Base-by-base conservation (phyloP, 2,797 vertebrate species). In the Paramormyrops hopkinsi region DNA sequence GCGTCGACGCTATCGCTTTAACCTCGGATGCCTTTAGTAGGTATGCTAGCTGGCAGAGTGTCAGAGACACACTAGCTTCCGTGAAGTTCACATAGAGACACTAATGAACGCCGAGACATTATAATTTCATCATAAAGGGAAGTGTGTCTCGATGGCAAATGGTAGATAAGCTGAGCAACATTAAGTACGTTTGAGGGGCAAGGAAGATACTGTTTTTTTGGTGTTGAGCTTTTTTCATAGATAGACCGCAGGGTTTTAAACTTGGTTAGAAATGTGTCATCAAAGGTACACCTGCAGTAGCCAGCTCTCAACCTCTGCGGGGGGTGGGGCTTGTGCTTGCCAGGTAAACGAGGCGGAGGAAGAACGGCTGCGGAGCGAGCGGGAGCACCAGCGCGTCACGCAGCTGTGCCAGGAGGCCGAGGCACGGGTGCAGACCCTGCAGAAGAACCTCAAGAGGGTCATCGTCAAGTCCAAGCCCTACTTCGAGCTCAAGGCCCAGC, bases 331-430 rank as follows among this genome's bases (percentile, higher is more conserved):
- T 37, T 44, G 37, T 79, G 73, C 37, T 44, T 79, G 19, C 46
- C 92, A 98, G 97, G 97, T 98, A 88, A 98, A 98, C 0, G 97
- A 98, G 91, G 97, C 98, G 0, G 98, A 99, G 91, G 98, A 98
- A 89, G 98, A 99, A 93, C 95, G 98, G 0, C 94, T 98, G 65
- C 96, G 97, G 84, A 98, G 98, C 0, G 98, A 98, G 91, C 92
- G 97, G 87, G 98, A 99, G 90, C 98, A 99, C 92, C 97, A 98
- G 91, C 95, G 97, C 0, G 98, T 98, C 88, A 98, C 98, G 0
- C 96, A 96, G 90, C 95, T 97, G 87, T 98, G 97, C 88, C 98
- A 98, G 91, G 95, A 97, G 6, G 98, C 98, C 0, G 98, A 98
- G 92, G 97, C 97, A 12, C 95, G 95, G 11, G 97, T 98, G 19